Base-by-base conservation (phyloP, 2,888 invertebrate species). In the Plagiodera versicolora region DNA sequence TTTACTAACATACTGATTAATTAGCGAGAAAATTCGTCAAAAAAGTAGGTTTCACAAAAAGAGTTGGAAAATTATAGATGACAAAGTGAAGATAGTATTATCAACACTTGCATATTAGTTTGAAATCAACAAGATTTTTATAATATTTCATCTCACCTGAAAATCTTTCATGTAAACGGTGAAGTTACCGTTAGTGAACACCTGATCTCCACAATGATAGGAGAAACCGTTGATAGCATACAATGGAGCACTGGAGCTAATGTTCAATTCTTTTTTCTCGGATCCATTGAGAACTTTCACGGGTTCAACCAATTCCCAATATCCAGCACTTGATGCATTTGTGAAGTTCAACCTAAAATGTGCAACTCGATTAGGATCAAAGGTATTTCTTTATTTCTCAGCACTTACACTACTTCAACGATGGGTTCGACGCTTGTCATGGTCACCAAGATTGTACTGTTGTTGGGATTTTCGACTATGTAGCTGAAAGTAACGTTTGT, bases 181-280 rank as follows among this genome's bases (percentile, higher is more conserved):
- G 18, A 56, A 54, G 28, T 49, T 60, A 20, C 49, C 49, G 28
- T 44, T 32, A 11, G 44, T 54, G 24, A 74, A 70, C 9, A 57
- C 60, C 60, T 72, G 71, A 59, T 70, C 65, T 16, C 68, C 67
- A 66, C 86, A 86, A 39, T 85, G 81, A 75, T 84, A 86, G 0
- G 84, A 83, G 77, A 84, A 86, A 2, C 76, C 79, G 0, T 70
- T 47, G 0, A 83, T 75, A 0, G 84, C 83, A 59, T 78, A 81
- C 35, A 71, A 46, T 24, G 56, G 54, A 14, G 56, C 47, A 45
- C 59, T 61, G 50, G 67, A 57, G 44, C 35, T 46, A 2, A 61
- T 44, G 14, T 49, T 58, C 3, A 32, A 53, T 49, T 49, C 11
- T 8, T 20, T 11, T 3, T 17, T 35, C 8, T 16, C 5, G 17